Percentiles rank a stretch among this genome's conserved stretches.
Evolutionary conservation across 2,113 vertebrate genomes (phyloP).

Genomic region (Empidonax traillii): DNA sequence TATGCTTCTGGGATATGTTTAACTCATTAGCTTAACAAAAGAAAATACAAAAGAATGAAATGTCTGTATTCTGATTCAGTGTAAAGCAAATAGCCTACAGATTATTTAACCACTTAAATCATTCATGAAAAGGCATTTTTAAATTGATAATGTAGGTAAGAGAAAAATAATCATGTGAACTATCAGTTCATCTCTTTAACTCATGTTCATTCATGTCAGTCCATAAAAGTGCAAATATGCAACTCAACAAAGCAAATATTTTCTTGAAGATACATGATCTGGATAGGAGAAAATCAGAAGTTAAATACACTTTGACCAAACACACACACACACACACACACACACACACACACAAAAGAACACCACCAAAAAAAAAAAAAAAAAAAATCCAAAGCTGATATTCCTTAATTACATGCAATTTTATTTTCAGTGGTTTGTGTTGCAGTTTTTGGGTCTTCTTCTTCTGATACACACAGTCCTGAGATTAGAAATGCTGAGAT

Average conservation of each 20-base stretch:
- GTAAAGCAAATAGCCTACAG: neutral
- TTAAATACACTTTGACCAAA: neutral
- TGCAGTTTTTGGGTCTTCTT: neutral
- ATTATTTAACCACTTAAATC: conserved; percentile 9
- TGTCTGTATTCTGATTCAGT: neutral
- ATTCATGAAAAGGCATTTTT: conserved; percentile 21
- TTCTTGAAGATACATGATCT: neutral
- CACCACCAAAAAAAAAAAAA: no score
- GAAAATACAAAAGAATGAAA: neutral
- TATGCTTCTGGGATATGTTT: conserved; percentile 7
- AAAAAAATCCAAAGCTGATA: neutral
- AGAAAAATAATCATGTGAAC: neutral
- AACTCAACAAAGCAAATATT: neutral
- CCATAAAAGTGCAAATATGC: neutral
- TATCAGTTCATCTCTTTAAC: neutral
- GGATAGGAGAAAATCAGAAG: neutral
- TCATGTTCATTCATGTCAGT: neutral
- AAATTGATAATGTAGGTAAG: neutral
- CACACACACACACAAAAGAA: no score
- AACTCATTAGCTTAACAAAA: conserved; percentile 22
- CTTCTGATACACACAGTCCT: neutral
- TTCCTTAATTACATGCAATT: neutral
- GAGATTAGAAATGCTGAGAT: neutral
- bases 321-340: neutral
- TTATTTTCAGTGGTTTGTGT: accelerated